phyloP scores from a whole-genome alignment of 1,140 invertebrate species.

The Hydropsyche tenuis region DNA sequence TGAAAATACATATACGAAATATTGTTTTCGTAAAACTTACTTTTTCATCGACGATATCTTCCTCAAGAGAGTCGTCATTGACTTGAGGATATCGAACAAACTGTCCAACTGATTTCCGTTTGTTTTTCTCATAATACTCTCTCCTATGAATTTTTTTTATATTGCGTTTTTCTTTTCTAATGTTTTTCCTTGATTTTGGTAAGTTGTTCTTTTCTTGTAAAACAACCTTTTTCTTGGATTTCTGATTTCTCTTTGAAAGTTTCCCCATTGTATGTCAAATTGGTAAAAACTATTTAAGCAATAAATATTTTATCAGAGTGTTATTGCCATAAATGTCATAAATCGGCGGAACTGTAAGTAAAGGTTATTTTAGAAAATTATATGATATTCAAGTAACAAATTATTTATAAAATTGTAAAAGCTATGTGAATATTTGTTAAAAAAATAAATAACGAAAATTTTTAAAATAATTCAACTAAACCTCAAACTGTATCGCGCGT shows the following conservation, averaged over 20 bases:
- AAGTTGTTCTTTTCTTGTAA: conserved; percentile 32
- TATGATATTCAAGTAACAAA: no score
- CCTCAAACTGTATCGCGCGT: no score
- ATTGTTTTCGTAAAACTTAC: background rate
- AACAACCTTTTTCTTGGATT: conserved; percentile 36
- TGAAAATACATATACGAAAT: background rate
- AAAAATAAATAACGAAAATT: no score
- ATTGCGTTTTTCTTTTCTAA: conserved; percentile 66
- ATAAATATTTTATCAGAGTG: no score
- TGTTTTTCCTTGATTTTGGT: conserved; percentile 64
- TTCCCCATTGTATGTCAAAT: conserved; percentile 12
- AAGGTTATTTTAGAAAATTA: no score
- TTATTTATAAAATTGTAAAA: no score
- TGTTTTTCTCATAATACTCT: conserved; percentile 58
- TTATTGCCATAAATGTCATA: no score
- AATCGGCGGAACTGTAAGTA: no score
- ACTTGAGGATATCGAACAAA: conserved; percentile 51
- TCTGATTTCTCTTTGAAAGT: conserved; percentile 1
- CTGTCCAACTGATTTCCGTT: conserved; percentile 47
- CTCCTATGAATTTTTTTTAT: conserved; percentile 64
- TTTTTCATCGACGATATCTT: conserved; percentile 35
- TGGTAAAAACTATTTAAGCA: no score
- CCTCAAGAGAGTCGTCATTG: conserved; percentile 50
- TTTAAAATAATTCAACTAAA: no score
- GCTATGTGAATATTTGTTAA: no score